Evolutionary conservation across 1,140 invertebrate species (phyloP).

Genomic region (Homarus americanus): DNA sequence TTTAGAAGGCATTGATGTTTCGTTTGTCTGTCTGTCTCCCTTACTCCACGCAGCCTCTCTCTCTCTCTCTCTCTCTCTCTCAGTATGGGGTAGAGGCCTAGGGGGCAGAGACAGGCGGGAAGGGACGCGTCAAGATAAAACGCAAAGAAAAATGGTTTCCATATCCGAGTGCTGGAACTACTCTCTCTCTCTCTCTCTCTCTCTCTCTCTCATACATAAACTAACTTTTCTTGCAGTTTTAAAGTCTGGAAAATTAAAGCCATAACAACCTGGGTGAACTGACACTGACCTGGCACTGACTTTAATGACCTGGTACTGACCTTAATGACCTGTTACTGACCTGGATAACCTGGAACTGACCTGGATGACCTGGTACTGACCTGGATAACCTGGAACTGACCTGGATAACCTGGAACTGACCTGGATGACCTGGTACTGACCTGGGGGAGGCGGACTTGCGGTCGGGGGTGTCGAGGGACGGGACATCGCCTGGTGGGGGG

Average conservation of each 20-base stretch:
- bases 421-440: background rate
- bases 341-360: background rate
- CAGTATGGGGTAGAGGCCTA: no score
- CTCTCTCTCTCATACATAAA: no score
- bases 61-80: no score
- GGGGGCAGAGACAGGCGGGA: no score
- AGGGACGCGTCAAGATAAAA: no score
- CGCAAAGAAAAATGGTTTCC: no score
- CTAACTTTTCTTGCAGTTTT: no score
- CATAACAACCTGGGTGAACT: background rate
- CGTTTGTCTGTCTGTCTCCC: no score
- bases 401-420: background rate
- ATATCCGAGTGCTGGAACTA: no score
- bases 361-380: background rate
- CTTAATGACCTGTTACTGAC: background rate
- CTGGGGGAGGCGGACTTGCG: constrained; percentile 61
- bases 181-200: no score
- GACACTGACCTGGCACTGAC: background rate
- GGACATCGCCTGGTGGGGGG: constrained; percentile 29
- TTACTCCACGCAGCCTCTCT: no score
- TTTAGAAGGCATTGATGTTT: no score
- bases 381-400: background rate
- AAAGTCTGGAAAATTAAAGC: background rate
- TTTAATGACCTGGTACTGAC: background rate
- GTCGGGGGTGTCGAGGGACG: constrained; percentile 32